Conservation (phyloP, 1,140 invertebrate species). For the Solenopsis fugax region DNA sequence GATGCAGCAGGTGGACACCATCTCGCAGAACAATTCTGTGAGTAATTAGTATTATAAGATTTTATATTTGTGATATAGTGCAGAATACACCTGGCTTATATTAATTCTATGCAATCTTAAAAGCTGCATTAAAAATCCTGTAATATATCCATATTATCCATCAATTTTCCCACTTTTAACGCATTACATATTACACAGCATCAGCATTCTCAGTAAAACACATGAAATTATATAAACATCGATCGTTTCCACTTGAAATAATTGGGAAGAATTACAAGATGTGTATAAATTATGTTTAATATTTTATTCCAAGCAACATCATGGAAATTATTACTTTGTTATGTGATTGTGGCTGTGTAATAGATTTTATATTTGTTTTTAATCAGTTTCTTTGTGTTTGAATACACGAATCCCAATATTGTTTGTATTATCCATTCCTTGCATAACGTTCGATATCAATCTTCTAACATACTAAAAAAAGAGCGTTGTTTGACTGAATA, state of each 20-base stretch:
- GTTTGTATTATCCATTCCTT: conserved; percentile 46
- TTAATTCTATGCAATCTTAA: conserved; percentile 72
- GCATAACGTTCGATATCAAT: conserved; percentile 60
- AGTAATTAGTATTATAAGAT: conserved; percentile 77
- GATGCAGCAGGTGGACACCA: conserved; percentile 88
- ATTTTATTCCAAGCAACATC: background rate
- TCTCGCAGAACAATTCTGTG: conserved; percentile 88
- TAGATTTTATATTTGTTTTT: conserved; percentile 50
- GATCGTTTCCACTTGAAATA: conserved; percentile 25
- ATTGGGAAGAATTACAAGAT: conserved; percentile 15
- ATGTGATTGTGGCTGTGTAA: conserved; percentile 25
- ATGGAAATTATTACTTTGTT: conserved; percentile 22
- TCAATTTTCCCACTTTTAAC: conserved; percentile 16
- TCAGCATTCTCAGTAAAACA: conserved; percentile 7
- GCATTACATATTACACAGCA: conserved; percentile 56
- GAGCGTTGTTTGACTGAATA: conserved; percentile 81
- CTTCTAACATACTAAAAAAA: conserved; percentile 63
- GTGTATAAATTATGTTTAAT: conserved; percentile 45
- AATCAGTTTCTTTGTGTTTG: background rate
- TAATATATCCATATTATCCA: conserved; percentile 10
- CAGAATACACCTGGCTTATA: conserved; percentile 74
- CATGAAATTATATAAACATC: conserved; percentile 3
- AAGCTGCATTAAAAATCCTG: conserved; percentile 64
- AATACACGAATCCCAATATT: background rate
- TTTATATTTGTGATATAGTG: conserved; percentile 35